Evolutionary conservation across 2,888 invertebrate species (phyloP), one percentile per base, ranked within the genome.

Genomic region (Eupithecia centaureata): DNA sequence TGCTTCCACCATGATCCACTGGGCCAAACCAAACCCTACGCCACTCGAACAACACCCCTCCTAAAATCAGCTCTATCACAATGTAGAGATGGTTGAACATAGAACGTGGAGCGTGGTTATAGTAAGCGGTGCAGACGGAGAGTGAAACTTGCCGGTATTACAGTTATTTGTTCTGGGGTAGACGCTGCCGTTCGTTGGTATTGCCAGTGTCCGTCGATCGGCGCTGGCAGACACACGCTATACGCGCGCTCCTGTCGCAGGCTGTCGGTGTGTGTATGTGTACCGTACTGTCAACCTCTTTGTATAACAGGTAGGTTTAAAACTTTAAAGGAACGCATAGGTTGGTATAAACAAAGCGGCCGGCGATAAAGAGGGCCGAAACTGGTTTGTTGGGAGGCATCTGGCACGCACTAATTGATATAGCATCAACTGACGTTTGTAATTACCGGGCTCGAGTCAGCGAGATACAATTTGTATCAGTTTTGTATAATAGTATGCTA

Each of bases 301-400:
- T 91, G 91, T 91, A 88, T 89, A 90, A 91, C 91, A 92, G 91
- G 91, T 92, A 92, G 90, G 90, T 86, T 82, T 82, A 81, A 81
- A 86, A 86, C 82, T 73, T 76, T 74, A 33, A 60, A 66, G 66
- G 73, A 70, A 70, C 68, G 67, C 56, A 68, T 67, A 63, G 71
- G 71, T 73, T 67, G 68, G 71, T 72, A 72, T 72, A 65, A 81
- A 86, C 84, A 87, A 88, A 87, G 86, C 79, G 77, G 75, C 81
- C 77, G 71, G 78, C 81, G 82, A 84, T 87, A 86, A 88, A 86
- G 87, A 85, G 85, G 79, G 76, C 82, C 86, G 86, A 86, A 92
- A 91, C 92, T 83, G 90, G 92, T 91, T 90, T 67, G 83, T 85
- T 83, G 86, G 84, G 83, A 86, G 88, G 88, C 90, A 91, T 90